Base-by-base conservation (phyloP, 2,888 invertebrate genomes). In the Encarsia formosa region DNA sequence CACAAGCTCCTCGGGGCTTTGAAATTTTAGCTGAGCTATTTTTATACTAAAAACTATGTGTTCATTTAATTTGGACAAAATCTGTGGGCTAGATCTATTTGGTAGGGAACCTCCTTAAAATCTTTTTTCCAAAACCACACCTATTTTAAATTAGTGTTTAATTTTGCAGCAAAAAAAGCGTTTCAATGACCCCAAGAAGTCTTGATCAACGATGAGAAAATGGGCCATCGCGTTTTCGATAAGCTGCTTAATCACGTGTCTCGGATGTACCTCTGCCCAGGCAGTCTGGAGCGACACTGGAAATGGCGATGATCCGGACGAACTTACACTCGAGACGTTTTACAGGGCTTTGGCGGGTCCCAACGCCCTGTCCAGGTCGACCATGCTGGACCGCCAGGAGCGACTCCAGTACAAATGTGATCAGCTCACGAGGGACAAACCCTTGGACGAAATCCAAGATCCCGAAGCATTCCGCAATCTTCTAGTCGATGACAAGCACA, bases 401-500 rank as follows among this genome's bases (percentile, higher is more conserved):
- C 63, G 63, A 44, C 56, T 73, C 24, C 73, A 71, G 47, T 65
- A 65, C 47, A 70, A 68, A 56, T 71, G 73, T 57, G 68, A 70
- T 49, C 59, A 67, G 34, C 48, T 60, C 19, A 54, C 42, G 5
- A 54, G 55, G n/a, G 54, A 54, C n/a, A 42, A 40, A 4, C n/a
- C 54, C 1, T 45, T 50, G 20, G 47, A 57, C 20, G n/a, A 23
- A 2, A 5, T 52, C 52, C 4, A 53, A 56, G 63, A 61, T 24
- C 76, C 79, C 13, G 78, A 77, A 50, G 80, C 83, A 61, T 79
- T 91, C 65, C 83, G 87, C 65, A 91, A 93, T 67, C 82, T 93
- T 71, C 77, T 92, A 57, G 85, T 94, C 18, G 91, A 94, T 70
- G 87, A 88, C 63, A 80, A 83, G 53, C 88, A 91, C 67, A 87